These are phyloP conservation scores for Calameuta filiformis DNA, from an alignment of 2,888 invertebrate genomes.

Conservation along the genomic window DNA sequence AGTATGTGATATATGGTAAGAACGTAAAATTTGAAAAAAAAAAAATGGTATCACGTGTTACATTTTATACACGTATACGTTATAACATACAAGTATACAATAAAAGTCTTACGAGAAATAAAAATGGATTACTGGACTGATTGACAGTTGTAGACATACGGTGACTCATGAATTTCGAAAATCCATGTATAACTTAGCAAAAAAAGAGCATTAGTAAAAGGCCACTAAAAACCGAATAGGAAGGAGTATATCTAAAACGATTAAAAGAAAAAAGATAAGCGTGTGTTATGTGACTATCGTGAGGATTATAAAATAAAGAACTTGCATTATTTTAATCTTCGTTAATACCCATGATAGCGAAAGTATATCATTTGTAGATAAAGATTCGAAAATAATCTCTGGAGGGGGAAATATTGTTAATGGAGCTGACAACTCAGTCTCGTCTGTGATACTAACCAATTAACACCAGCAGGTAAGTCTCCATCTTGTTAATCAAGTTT, in stretches of 20 bases:
- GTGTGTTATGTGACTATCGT: background rate
- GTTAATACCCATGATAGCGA: background rate
- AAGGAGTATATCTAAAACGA: background rate
- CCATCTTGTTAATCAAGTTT: background rate
- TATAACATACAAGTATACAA: too few species aligned
- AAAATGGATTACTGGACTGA: background rate
- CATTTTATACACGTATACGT: too few species aligned
- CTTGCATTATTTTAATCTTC: background rate
- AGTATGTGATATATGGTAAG: background rate
- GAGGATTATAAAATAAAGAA: background rate
- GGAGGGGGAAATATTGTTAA: background rate
- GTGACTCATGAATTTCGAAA: background rate
- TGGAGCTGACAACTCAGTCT: background rate
- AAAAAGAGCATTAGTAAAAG: background rate
- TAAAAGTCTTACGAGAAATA: background rate
- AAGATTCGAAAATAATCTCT: background rate
- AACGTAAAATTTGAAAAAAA: background rate
- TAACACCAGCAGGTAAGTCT: background rate
- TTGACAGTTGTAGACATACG: background rate
- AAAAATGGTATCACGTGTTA: too few species aligned
- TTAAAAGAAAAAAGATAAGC: background rate
- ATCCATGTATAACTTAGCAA: background rate
- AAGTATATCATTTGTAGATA: background rate
- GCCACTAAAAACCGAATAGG: background rate
- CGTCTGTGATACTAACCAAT: background rate